Conservation (phyloP, 2,797 vertebrate species). For the Sus cebifrons region DNA sequence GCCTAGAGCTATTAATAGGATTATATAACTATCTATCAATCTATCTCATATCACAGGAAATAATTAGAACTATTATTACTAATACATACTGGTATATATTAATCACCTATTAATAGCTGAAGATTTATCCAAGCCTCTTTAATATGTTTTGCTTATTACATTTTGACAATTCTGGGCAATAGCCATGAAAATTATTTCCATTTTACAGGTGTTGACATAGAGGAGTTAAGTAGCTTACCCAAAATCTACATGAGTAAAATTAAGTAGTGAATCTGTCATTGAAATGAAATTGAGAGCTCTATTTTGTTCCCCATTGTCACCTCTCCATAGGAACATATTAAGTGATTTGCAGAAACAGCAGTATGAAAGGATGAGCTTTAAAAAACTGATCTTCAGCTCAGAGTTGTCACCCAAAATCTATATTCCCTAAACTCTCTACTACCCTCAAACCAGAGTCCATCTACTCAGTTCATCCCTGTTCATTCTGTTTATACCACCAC, state of each 20-base stretch:
- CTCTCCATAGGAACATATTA: background rate
- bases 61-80: background rate
- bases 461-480: background rate
- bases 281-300: background rate
- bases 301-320: background rate
- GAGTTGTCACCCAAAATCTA: background rate
- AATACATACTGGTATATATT: background rate
- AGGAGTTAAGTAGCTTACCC: background rate
- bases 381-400: background rate
- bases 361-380: background rate
- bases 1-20: background rate
- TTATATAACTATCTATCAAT: background rate
- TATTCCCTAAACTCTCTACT: background rate
- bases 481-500: background rate
- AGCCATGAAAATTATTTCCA: background rate
- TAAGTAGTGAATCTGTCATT: background rate
- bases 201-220: background rate
- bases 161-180: background rate
- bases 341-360: background rate
- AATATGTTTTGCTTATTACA: background rate
- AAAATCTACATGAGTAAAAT: background rate
- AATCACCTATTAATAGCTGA: conserved; percentile 21
- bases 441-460: background rate
- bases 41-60: background rate
- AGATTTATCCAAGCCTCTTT: background rate